Evolutionary conservation across 1,140 invertebrate genomes (phyloP).

Genomic region (Acyrthosiphon pisum): DNA sequence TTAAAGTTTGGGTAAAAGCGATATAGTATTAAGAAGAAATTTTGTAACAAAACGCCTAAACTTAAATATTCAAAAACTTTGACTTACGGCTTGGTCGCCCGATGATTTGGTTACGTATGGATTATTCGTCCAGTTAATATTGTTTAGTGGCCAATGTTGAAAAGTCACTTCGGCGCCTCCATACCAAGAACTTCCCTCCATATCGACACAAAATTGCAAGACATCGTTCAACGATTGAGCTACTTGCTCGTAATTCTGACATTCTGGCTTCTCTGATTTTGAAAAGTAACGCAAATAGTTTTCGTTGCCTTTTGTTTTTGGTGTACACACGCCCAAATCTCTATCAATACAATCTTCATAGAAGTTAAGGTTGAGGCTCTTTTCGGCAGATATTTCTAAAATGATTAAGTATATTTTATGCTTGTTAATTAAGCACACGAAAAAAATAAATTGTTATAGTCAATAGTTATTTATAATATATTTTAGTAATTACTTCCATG

Average conservation of each 20-base stretch:
- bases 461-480: neutral
- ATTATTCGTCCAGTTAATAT: constrained; percentile 21
- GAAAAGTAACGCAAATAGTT: neutral
- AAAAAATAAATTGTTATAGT: neutral
- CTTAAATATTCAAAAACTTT: too few relatives aligned
- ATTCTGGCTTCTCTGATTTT: neutral
- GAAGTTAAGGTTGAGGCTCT: neutral
- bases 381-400: neutral
- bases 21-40: too few relatives aligned
- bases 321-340: neutral
- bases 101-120: constrained; percentile 44
- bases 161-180: constrained; percentile 45
- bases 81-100: constrained; percentile 34
- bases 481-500: neutral
- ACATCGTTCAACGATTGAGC: neutral
- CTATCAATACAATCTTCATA: neutral
- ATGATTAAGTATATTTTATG: neutral
- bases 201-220: constrained; percentile 30
- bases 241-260: neutral
- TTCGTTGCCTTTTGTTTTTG: too few relatives aligned
- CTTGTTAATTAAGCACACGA: too few relatives aligned
- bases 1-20: too few relatives aligned
- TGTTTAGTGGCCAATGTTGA: constrained; percentile 59
- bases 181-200: constrained; percentile 43
- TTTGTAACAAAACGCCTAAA: too few relatives aligned